Evolutionary conservation across 2,113 vertebrate genomes (phyloP), one percentile per base, ranked within the genome.

Genomic region (Dermatemys mawii): DNA sequence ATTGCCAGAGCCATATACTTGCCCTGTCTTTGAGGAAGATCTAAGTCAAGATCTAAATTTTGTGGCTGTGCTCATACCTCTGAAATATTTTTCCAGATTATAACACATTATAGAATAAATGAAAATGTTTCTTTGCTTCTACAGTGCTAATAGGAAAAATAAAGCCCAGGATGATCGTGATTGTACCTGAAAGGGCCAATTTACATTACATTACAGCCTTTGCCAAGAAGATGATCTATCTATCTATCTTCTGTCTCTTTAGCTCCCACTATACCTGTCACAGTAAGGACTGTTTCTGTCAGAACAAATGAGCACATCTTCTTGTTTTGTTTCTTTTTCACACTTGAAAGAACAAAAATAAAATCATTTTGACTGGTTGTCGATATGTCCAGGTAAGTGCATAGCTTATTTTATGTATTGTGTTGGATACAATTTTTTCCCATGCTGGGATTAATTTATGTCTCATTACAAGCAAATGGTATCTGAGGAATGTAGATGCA

Each of bases 121-220:
- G 5, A 73, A 24, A 24, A n/a, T 10, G 6, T 17, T 55, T 4
- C 0, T 57, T 83, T 13, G 2, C 50, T 29, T 85, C 1, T 0
- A 26, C 1, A 50, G 63, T 67, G 6, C 10, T 50, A 48, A 79
- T 8, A 17, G 44, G 32, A 70, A 86, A 86, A 67, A 83, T 57
- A 86, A 90, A 76, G 4, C 29, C 57, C 29, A 19, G 87, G 87
- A 85, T 55, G 22, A n/a, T 32, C 27, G 17, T 19, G 2, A 46
- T 60, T 57, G 6, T 48, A 41, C 8, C 5, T 76, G 53, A 5
- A 79, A 5, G 75, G 4, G 21, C 73, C 84, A 54, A 81, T 53
- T 16, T 78, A 6, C 5, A 12, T 84, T 19, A 67, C 57, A 50
- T 17, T 83, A 35, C 11, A 60, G 6, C 32, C 5, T 38, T 89